Evolutionary conservation across 1,140 invertebrate genomes (phyloP).

Genomic region (Cydia splendana): DNA sequence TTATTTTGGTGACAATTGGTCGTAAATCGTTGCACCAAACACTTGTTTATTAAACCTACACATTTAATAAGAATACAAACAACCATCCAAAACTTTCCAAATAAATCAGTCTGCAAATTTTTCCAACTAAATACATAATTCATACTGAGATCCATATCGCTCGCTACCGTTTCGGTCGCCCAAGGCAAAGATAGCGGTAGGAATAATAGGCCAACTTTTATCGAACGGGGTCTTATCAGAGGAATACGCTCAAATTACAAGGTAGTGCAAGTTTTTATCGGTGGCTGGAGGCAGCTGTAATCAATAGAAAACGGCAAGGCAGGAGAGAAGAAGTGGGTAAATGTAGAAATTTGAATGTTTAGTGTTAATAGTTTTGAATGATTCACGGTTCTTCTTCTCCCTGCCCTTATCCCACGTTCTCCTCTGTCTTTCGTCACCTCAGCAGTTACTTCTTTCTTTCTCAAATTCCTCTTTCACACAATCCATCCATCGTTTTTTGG

Average conservation of each 20-base stretch:
- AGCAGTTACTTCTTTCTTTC: no score
- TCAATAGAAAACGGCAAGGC: constrained; percentile 54
- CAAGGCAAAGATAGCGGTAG: constrained; percentile 47
- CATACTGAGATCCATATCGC: constrained; percentile 62
- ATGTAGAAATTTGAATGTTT: constrained; percentile 3
- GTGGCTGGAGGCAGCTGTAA: constrained; percentile 54
- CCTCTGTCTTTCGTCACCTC: no score
- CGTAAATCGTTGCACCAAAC: background rate
- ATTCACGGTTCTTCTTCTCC: no score
- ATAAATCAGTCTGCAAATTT: constrained; percentile 63
- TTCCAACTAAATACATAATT: constrained; percentile 73
- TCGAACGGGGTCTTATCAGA: constrained; percentile 56
- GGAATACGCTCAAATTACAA: constrained; percentile 67
- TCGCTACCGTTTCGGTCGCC: constrained; percentile 56
- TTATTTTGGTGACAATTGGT: background rate
- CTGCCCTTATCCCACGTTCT: no score
- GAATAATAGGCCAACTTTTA: constrained; percentile 72
- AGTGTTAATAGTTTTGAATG: no score
- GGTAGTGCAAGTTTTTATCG: constrained; percentile 62
- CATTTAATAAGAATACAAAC: constrained; percentile 8
- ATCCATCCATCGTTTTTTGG: no score
- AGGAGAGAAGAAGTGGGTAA: background rate
- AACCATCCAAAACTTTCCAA: constrained; percentile 51
- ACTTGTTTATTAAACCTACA: background rate
- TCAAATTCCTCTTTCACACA: no score